Base-by-base conservation (phyloP, 92 coral and sea anemone genomes). In the Desmophyllum pertusum region DNA sequence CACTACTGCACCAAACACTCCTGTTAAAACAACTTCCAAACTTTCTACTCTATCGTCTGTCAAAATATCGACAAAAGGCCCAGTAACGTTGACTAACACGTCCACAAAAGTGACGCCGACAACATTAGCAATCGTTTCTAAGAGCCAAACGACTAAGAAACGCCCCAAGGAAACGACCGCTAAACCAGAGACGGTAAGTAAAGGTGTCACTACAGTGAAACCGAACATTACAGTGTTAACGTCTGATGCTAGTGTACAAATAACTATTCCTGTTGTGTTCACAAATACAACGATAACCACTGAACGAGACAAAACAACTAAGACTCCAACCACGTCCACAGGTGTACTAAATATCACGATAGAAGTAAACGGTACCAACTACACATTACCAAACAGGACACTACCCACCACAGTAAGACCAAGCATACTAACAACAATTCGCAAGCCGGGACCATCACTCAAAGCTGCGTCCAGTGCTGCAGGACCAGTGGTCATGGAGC, bases 401-500 rank as follows among this genome's bases (percentile, higher is more conserved):
- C 31, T 27, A 40, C 55, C 70, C 52, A 62, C 7, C 70, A 70
- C 70, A 17, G 57, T 27, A 41, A 40, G 29, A 39, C 6, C 70
- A 59, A 48, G 14, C 35, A 42, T 27, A 70, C 29, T 8, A 4
- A 30, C 40, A 33, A 70, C 77, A 31, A 62, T 13, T 51, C 52
- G 38, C 21, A 71, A 59, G n/a, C n/a, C n/a, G 42, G 71, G 43
- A 55, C 72, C 76, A 23, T 48, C 51, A 19, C 41, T 68, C 57
- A 37, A 61, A n/a, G 21, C 35, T 36, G 66, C 39, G 36, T 50
- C 76, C 39, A 80, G 38, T 69, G 75, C 33, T 52, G n/a, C 82
- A 4, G n/a, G n/a, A n/a, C 86, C 93, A 25, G 66, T 38, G 46
- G 79, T 86, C 33, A 90, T 82, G 93, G 84, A 52, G 46, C 87